phyloP scores from a whole-genome alignment of 2,113 vertebrate species.

The Phyllostomus hastatus region DNA sequence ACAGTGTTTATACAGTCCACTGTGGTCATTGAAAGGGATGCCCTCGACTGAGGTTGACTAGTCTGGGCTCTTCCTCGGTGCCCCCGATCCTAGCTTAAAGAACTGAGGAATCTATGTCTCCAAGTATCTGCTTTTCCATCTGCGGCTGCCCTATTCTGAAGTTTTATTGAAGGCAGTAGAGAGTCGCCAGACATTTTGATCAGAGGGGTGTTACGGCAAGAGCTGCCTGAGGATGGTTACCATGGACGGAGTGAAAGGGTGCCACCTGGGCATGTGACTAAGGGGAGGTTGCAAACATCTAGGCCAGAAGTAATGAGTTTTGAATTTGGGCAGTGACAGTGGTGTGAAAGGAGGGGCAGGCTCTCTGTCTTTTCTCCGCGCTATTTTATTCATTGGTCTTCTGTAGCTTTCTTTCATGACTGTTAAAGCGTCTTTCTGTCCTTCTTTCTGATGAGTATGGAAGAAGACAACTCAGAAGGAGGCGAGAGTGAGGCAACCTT shows the following conservation, averaged over 20 bases:
- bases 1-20: not conserved
- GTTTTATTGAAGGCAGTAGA: not conserved
- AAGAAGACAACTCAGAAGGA: not conserved
- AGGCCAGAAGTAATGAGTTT: not conserved
- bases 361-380: not conserved
- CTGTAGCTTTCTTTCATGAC: not conserved
- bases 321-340: not conserved
- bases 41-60: not conserved
- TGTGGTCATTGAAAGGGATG: not conserved
- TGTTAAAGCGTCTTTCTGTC: not conserved
- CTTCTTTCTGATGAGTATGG: not conserved
- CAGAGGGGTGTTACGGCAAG: not conserved
- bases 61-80: not conserved
- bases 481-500: not conserved
- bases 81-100: not conserved
- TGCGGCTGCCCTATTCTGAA: not conserved
- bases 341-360: accelerated
- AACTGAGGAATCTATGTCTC: not conserved
- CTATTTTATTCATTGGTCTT: not conserved
- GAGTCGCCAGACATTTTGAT: not conserved
- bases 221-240: not conserved
- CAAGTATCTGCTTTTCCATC: not conserved
- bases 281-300: not conserved
- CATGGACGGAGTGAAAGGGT: not conserved
- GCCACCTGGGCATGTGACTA: not conserved